A percentile compares a stretch with the other conserved stretches of the same genome.
Conservation (phyloP, 2,113 vertebrate species). For the Oreochromis tanganicae region DNA sequence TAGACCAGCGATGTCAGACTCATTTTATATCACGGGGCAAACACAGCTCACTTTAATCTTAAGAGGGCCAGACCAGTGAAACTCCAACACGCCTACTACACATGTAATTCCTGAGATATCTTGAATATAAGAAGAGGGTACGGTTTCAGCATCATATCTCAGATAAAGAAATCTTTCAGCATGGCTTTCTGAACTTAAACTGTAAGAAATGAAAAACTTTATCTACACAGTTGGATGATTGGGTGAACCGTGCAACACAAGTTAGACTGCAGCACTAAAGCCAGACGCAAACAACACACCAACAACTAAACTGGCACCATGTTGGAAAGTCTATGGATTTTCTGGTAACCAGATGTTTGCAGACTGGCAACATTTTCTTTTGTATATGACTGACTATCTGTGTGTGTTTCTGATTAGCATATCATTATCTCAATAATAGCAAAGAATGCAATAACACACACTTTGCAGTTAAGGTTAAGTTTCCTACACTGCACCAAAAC, state of each 20-base stretch:
- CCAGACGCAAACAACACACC: background rate
- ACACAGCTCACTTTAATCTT: background rate
- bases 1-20: background rate
- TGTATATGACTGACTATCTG: background rate
- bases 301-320: background rate
- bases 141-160: background rate
- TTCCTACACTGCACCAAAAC: background rate
- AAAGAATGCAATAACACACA: slow-evolving; percentile 45
- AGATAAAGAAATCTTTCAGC: background rate
- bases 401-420: slow-evolving; percentile 45
- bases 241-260: background rate
- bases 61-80: background rate
- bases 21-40: background rate
- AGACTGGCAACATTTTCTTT: background rate
- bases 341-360: slow-evolving; percentile 41
- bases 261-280: background rate
- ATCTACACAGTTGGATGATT: background rate
- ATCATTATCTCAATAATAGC: slow-evolving; percentile 22
- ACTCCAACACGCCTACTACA: background rate
- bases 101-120: background rate
- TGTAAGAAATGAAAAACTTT: background rate
- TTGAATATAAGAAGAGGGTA: background rate
- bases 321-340: background rate
- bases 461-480: background rate
- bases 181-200: background rate